Evolutionary conservation across 2,888 invertebrate genomes (phyloP).

Genomic region (Molanna angustata): DNA sequence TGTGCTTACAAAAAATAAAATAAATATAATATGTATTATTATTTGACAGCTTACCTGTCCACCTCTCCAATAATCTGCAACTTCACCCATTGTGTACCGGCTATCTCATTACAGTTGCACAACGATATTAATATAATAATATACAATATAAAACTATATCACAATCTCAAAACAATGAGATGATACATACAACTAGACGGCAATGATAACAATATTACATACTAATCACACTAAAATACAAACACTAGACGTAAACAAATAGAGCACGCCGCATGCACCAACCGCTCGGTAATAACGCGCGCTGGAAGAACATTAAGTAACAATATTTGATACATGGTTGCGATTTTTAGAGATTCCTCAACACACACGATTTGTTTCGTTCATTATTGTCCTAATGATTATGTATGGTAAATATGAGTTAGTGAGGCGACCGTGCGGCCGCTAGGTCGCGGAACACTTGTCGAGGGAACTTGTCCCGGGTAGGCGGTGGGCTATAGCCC

Average conservation of each 20-base stretch:
- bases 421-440: constrained; percentile 25
- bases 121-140: not conserved
- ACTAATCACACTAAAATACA: no score
- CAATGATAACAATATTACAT: not conserved
- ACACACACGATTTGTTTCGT: constrained; percentile 5
- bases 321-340: no score
- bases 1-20: no score
- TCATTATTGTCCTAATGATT: constrained; percentile 6
- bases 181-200: not conserved
- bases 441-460: constrained; percentile 22
- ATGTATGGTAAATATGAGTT: no score
- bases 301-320: not conserved
- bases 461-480: no score
- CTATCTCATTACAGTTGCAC: constrained; percentile 24
- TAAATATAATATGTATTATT: no score
- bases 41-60: constrained; percentile 32
- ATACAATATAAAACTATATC: constrained; percentile 14
- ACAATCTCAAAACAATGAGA: not conserved
- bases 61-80: constrained; percentile 31
- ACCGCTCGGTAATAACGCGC: not conserved
- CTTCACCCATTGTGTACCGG: constrained; percentile 26
- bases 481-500: not conserved
- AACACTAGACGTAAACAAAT: no score
- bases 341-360: not conserved
- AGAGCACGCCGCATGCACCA: no score